These are phyloP conservation scores for Trachymyrmex cornetzi DNA, from an alignment of 1,140 invertebrate species.

Conservation along the genomic window DNA sequence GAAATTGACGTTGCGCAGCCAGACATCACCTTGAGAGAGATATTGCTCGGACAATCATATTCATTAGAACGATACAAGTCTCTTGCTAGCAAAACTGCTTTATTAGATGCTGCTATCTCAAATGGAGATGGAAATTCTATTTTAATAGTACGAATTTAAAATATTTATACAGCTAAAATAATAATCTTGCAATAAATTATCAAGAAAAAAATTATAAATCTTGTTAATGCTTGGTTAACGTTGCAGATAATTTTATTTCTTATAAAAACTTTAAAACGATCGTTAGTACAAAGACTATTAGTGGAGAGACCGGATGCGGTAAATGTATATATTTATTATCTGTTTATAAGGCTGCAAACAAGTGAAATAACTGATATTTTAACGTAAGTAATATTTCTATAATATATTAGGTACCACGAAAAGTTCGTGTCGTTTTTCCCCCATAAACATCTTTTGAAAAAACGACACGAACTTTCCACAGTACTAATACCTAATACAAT, in stretches of 20 bases:
- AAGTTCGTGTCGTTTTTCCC: no score
- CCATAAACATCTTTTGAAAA: no score
- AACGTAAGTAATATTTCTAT: constrained; percentile 82
- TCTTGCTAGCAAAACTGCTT: constrained; percentile 85
- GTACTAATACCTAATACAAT: neutral
- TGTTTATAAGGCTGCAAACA: constrained; percentile 85
- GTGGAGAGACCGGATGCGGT: constrained; percentile 85
- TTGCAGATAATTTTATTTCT: constrained; percentile 87
- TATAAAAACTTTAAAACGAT: constrained; percentile 86
- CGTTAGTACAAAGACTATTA: constrained; percentile 85
- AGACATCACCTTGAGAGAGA: constrained; percentile 83
- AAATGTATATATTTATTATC: constrained; percentile 86
- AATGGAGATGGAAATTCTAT: constrained; percentile 88
- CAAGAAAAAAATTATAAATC: neutral
- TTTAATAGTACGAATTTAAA: constrained; percentile 82
- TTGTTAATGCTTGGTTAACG: neutral
- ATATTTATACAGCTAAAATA: neutral
- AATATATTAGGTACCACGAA: neutral
- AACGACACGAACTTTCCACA: no score
- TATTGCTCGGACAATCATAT: constrained; percentile 85
- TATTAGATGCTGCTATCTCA: constrained; percentile 86
- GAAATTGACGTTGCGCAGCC: constrained; percentile 78
- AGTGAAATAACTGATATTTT: constrained; percentile 87
- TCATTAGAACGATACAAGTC: constrained; percentile 87
- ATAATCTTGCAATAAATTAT: constrained; percentile 26